These are phyloP conservation scores for Parapsyche elsis DNA, from an alignment of 1,140 invertebrate species.

Conservation along the genomic window DNA sequence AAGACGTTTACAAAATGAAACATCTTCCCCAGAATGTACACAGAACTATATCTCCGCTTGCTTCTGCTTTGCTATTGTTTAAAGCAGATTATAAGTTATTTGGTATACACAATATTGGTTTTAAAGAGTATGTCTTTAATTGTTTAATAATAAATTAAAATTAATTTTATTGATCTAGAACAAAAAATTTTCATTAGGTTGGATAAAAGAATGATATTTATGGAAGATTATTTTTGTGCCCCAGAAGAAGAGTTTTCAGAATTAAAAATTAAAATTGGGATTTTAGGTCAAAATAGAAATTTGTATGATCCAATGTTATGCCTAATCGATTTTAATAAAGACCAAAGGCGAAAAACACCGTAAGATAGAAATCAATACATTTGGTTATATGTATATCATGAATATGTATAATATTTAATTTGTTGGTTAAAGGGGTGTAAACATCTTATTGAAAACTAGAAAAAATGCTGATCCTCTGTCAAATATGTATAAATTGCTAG, in stretches of 20 bases:
- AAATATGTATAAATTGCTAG: not conserved
- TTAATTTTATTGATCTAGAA: too few species aligned
- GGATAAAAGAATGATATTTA: slow-evolving; percentile 25
- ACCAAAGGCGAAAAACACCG: too few species aligned
- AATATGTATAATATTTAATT: too few species aligned
- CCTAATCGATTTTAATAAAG: too few species aligned
- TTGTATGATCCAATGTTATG: not conserved
- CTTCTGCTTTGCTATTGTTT: not conserved
- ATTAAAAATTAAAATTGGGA: not conserved
- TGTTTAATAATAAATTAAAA: not conserved
- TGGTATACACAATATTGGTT: not conserved
- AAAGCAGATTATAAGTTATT: not conserved
- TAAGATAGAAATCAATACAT: too few species aligned
- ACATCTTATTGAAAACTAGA: too few species aligned
- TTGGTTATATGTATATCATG: too few species aligned
- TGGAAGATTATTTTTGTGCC: slow-evolving; percentile 41
- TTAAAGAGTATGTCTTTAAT: not conserved
- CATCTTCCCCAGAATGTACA: not conserved
- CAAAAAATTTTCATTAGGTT: not conserved
- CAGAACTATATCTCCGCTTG: not conserved
- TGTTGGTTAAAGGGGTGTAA: too few species aligned
- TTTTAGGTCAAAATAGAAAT: not conserved
- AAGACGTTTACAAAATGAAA: too few species aligned
- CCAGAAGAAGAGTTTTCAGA: slow-evolving; percentile 28
- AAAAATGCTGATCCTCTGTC: not conserved